These are phyloP conservation scores for Centropus bengalensis DNA, from an alignment of 2,113 vertebrate genomes.

Conservation along the genomic window DNA sequence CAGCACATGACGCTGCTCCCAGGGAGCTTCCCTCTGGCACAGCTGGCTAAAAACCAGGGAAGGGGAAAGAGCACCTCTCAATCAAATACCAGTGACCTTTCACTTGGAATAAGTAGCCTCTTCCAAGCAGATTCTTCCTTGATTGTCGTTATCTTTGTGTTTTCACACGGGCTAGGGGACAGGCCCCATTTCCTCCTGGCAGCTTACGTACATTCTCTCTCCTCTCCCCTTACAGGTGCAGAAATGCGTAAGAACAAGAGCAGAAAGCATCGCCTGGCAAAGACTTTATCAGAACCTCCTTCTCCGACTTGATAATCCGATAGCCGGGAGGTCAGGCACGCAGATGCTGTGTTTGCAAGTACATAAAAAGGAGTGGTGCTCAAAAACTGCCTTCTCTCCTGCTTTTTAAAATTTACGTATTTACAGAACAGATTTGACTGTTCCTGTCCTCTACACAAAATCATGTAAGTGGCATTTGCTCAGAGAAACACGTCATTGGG, in stretches of 20 bases:
- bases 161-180: background rate
- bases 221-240: background rate
- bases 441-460: background rate
- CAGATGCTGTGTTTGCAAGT: background rate
- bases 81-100: slow-evolving; percentile 12
- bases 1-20: background rate
- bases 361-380: background rate
- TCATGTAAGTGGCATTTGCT: background rate
- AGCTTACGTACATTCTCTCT: background rate
- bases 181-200: background rate
- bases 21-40: background rate
- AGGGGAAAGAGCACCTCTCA: background rate
- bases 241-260: background rate
- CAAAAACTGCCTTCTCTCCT: rapidly evolving
- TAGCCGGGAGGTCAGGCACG: background rate
- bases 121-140: background rate
- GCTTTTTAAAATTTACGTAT: background rate
- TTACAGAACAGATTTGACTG: background rate
- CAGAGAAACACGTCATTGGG: background rate
- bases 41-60: background rate
- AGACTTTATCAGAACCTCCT: background rate
- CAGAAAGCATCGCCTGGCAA: background rate
- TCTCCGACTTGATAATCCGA: background rate
- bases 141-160: background rate
- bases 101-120: background rate